Percentiles rank a stretch among this genome's conserved stretches.
phyloP scores from a whole-genome alignment of 2,888 invertebrate genomes.

The Argyresthia goedartella region DNA sequence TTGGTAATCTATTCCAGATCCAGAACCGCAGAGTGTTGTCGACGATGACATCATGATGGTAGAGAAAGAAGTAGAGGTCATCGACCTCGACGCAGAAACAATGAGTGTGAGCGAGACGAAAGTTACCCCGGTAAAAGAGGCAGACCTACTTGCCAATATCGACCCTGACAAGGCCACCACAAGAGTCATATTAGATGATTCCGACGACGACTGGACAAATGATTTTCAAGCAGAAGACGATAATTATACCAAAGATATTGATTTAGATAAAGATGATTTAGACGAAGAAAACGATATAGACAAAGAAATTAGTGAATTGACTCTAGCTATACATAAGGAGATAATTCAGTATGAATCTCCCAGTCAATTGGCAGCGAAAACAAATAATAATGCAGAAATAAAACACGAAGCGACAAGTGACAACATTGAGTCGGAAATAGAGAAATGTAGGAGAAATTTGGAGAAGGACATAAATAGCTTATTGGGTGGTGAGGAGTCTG shows the following conservation, averaged over 20 bases:
- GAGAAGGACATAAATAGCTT: no score
- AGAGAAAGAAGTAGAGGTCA: background rate
- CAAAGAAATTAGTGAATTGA: background rate
- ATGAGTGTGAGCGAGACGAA: no score
- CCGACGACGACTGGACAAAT: no score
- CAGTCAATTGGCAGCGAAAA: background rate
- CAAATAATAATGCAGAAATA: background rate
- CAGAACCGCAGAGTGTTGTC: background rate
- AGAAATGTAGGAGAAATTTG: no score
- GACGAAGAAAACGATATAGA: background rate
- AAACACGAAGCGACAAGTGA: no score
- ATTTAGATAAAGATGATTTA: background rate
- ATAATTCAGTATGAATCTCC: background rate
- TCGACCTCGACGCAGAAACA: background rate
- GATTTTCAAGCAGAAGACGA: background rate
- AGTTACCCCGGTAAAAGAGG: background rate
- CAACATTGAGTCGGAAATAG: no score
- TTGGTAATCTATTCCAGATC: no score
- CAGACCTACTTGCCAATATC: background rate
- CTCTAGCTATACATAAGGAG: background rate
- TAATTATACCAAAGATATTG: background rate
- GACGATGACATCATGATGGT: background rate
- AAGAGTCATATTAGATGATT: background rate
- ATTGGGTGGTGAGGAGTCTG: no score
- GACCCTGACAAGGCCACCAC: background rate